These are phyloP conservation scores for Hylomyscus alleni DNA, from an alignment of 2,797 vertebrate species.

Conservation along the genomic window DNA sequence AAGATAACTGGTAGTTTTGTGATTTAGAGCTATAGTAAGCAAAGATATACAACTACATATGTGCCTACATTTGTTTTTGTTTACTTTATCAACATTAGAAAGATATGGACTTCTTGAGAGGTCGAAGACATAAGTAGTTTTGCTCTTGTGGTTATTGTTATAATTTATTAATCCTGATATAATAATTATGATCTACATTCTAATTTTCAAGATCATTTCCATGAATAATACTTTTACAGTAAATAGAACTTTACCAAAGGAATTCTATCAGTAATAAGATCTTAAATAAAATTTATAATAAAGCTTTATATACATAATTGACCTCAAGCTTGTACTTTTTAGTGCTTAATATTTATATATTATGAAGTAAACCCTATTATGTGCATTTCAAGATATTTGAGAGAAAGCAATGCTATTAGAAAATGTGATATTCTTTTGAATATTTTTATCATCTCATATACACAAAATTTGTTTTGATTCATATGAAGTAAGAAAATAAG, in stretches of 20 bases:
- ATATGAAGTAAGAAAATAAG: neutral
- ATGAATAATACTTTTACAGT: neutral
- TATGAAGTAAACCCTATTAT: neutral
- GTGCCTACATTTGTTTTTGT: conserved; percentile 46
- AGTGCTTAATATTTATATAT: neutral
- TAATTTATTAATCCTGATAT: neutral
- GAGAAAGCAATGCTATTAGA: neutral
- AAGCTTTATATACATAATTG: neutral
- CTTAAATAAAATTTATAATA: conserved; percentile 50
- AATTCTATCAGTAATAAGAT: neutral
- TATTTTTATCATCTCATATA: neutral
- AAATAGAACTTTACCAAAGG: neutral
- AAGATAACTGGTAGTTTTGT: conserved; percentile 61
- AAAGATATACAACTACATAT: neutral
- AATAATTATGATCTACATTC: neutral
- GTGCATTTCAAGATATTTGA: neutral
- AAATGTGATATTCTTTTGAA: neutral
- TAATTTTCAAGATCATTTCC: neutral
- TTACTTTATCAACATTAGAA: neutral
- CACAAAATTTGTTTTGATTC: neutral
- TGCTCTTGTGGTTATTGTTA: neutral
- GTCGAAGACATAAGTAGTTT: neutral
- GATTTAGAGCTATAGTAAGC: conserved; percentile 43
- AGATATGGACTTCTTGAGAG: neutral
- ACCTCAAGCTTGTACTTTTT: neutral